Base-by-base conservation (phyloP, 2,797 vertebrate genomes). In the Notolabrus celidotus region DNA sequence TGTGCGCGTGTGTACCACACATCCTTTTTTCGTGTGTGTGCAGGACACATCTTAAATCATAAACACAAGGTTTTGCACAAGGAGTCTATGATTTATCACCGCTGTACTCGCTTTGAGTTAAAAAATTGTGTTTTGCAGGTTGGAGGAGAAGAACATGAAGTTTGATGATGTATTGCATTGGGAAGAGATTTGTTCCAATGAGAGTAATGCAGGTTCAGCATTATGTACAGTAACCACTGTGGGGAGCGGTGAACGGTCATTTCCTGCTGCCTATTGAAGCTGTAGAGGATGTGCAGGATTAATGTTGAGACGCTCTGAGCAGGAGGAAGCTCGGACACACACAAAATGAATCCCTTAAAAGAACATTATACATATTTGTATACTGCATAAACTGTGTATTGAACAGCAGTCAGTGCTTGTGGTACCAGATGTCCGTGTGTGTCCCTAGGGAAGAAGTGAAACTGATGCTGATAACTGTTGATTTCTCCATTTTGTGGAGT, bases 121-220 rank as follows among this genome's bases (percentile, higher is more conserved):
- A 34, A 68, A 72, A 49, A 53, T 15, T 3, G 15, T 45, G 17
- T 75, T 85, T 68, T 42, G 46, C 71, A 63, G 47, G 39, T 61
- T 53, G 0, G n/a, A 10, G 57, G 50, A 47, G 49, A 49, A 58
- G 65, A 74, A 80, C 56, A 39, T 39, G 56, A 59, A 68, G 67
- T 67, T 63, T 66, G 50, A 72, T 85, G 83, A 87, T 86, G 47
- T 67, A 89, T 77, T 81, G 72, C 78, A 69, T 38, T 33, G 72
- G 59, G 51, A 71, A 9, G 60, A 70, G 67, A 75, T 72, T 53
- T 80, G 80, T 69, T 80, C 56, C 80, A 74, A 58, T 75, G 42
- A 59, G 76, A 77, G 67, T 11, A 74, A 74, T 86, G 86, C 86
- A 77, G 36, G 51, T 77, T 87, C 84, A 83, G 86, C 79, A 68